A percentile compares a stretch with the other conserved stretches of the same genome.
phyloP scores from a whole-genome alignment of 2,797 vertebrate genomes.

The Rallus crepitans region DNA sequence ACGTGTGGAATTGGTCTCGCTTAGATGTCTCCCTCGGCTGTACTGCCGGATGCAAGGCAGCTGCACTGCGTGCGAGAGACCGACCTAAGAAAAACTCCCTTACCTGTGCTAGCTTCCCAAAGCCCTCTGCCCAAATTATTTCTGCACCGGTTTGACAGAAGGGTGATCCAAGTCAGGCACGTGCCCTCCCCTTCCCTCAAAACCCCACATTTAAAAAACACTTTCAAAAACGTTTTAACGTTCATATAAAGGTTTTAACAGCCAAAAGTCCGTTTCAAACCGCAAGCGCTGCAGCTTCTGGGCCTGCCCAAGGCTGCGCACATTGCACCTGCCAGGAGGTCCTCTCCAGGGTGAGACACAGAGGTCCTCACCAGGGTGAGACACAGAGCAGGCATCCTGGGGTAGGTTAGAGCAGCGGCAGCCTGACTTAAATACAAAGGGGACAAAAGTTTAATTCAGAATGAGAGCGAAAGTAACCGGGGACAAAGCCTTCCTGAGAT shows the following conservation, averaged over 20 bases:
- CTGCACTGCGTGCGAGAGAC: not conserved
- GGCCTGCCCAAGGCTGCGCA: not conserved
- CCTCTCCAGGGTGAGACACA: rapidly evolving
- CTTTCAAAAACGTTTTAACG: not conserved
- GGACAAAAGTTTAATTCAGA: not conserved
- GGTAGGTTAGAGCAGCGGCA: not conserved
- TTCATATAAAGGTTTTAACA: not conserved
- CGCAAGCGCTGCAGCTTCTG: not conserved
- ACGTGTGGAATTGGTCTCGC: not conserved
- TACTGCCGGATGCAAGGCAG: not conserved
- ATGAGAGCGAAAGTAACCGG: not conserved
- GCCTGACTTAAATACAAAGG: not conserved
- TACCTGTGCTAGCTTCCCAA: not conserved
- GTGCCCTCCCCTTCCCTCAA: not conserved
- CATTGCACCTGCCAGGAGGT: not conserved
- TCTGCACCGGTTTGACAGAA: not conserved
- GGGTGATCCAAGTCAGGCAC: not conserved
- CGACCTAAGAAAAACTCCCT: not conserved
- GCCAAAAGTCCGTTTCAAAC: not conserved
- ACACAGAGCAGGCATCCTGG: not conserved
- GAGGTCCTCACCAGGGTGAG: not conserved
- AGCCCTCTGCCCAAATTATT: not conserved
- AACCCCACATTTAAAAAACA: not conserved
- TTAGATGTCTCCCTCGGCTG: not conserved
- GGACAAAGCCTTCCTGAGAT: not conserved